These are phyloP conservation scores for Sepiola atlantica DNA, from an alignment of 2,888 invertebrate genomes.

Conservation along the genomic window DNA sequence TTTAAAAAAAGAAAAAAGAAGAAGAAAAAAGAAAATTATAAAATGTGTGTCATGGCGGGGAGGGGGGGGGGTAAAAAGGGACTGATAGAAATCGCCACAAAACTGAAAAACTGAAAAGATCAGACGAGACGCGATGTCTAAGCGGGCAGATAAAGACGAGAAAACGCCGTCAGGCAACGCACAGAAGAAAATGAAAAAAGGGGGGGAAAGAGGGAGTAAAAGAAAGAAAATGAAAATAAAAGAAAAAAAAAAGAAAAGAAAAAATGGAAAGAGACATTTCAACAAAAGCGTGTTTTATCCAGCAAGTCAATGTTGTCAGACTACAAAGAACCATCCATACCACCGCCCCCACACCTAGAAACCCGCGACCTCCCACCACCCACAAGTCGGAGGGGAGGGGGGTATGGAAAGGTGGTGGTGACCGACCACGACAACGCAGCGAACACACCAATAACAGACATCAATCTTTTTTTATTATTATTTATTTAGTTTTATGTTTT, in stretches of 20 bases:
- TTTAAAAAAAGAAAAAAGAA: not conserved
- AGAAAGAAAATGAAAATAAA: too few species aligned
- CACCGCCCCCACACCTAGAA: too few species aligned
- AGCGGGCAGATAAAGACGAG: not conserved
- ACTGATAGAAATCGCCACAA: not conserved
- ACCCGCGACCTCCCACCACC: too few species aligned
- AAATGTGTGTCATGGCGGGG: not conserved
- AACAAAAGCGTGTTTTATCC: not conserved
- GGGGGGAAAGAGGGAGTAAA: too few species aligned
- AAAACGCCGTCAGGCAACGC: not conserved
- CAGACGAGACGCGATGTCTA: not conserved
- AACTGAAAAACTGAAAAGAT: not conserved
- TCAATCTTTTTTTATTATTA: not conserved
- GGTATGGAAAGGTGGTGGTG: not conserved
- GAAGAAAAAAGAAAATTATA: not conserved
- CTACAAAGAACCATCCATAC: not conserved
- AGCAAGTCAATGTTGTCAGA: not conserved
- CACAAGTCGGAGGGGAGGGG: not conserved
- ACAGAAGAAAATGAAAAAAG: not conserved
- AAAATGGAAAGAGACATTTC: not conserved
- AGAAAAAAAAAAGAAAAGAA: too few species aligned
- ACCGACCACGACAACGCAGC: not conserved
- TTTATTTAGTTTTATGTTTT: not conserved
- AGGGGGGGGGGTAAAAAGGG: not conserved
- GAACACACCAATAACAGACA: constrained; percentile 18